phyloP scores from a whole-genome alignment of 2,888 invertebrate species.

The Ethmia dodecea region DNA sequence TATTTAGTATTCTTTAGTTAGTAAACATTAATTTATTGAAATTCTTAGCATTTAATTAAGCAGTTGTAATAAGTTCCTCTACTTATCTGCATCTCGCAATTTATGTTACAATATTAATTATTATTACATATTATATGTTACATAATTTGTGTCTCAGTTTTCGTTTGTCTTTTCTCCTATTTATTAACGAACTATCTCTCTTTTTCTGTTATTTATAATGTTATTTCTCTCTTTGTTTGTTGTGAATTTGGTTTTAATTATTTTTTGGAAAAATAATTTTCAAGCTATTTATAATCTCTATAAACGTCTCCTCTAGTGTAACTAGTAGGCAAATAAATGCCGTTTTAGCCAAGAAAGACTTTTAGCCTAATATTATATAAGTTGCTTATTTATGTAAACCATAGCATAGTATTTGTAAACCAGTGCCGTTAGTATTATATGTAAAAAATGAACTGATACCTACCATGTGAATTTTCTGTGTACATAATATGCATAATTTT shows the following conservation, averaged over 20 bases:
- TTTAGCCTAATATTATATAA: slow-evolving; percentile 50
- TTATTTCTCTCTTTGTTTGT: slow-evolving; percentile 19
- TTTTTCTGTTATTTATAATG: not conserved
- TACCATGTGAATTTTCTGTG: slow-evolving; percentile 37
- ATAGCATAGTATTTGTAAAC: slow-evolving; percentile 38
- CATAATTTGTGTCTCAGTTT: slow-evolving; percentile 9
- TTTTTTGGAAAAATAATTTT: slow-evolving; percentile 4
- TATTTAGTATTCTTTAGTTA: slow-evolving; percentile 74
- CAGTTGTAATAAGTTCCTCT: slow-evolving; percentile 54
- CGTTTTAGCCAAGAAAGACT: slow-evolving; percentile 69
- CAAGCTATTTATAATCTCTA: slow-evolving; percentile 23
- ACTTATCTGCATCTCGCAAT: slow-evolving; percentile 26
- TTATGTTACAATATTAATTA: too few species aligned
- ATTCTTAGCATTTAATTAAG: slow-evolving; percentile 54
- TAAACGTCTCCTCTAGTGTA: slow-evolving; percentile 46
- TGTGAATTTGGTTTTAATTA: slow-evolving; percentile 11
- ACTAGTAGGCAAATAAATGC: slow-evolving; percentile 50
- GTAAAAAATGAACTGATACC: slow-evolving; percentile 56
- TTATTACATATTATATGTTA: slow-evolving; percentile 3
- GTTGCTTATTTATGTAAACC: slow-evolving; percentile 60
- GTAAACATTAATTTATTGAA: slow-evolving; percentile 70
- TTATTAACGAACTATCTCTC: slow-evolving; percentile 3
- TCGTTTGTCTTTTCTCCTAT: too few species aligned
- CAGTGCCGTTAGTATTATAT: slow-evolving; percentile 52
- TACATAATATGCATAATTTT: slow-evolving; percentile 41